phyloP scores from a whole-genome alignment of 2,113 vertebrate genomes.

The Syngnathus typhle region DNA sequence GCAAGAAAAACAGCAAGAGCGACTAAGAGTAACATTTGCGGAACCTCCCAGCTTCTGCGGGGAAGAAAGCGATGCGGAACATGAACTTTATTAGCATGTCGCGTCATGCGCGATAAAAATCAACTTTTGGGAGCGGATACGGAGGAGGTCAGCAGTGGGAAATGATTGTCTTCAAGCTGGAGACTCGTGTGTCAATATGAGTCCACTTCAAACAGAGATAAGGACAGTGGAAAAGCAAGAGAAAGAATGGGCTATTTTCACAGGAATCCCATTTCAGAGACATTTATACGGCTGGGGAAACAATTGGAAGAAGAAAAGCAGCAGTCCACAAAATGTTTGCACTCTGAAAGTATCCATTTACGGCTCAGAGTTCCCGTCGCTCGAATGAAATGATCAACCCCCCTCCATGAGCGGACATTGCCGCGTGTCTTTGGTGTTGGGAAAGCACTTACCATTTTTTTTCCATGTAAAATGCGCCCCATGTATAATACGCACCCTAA shows the following conservation, averaged over 20 bases:
- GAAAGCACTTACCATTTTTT: too few species aligned
- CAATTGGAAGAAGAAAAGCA: neutral
- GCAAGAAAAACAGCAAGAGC: constrained; percentile 7
- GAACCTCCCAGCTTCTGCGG: constrained; percentile 30
- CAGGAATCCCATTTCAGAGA: neutral
- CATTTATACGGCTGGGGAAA: neutral
- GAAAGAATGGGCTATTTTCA: constrained; percentile 4
- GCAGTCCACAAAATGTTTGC: neutral
- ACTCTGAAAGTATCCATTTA: too few species aligned
- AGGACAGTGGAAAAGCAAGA: too few species aligned
- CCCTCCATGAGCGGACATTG: too few species aligned
- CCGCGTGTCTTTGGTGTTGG: too few species aligned
- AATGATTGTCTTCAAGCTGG: neutral
- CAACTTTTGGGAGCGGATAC: neutral
- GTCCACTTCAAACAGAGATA: neutral
- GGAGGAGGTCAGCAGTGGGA: neutral
- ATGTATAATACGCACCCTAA: too few species aligned
- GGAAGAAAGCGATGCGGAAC: constrained; percentile 13
- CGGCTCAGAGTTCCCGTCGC: too few species aligned
- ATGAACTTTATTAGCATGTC: neutral
- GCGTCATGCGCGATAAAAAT: constrained; percentile 12
- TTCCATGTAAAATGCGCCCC: too few species aligned
- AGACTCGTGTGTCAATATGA: neutral
- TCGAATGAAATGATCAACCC: too few species aligned
- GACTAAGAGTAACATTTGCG: constrained; percentile 28